Percentiles rank a stretch among this genome's conserved stretches.
phyloP scores from a whole-genome alignment of 2,113 vertebrate genomes.

The Mellivora capensis region DNA sequence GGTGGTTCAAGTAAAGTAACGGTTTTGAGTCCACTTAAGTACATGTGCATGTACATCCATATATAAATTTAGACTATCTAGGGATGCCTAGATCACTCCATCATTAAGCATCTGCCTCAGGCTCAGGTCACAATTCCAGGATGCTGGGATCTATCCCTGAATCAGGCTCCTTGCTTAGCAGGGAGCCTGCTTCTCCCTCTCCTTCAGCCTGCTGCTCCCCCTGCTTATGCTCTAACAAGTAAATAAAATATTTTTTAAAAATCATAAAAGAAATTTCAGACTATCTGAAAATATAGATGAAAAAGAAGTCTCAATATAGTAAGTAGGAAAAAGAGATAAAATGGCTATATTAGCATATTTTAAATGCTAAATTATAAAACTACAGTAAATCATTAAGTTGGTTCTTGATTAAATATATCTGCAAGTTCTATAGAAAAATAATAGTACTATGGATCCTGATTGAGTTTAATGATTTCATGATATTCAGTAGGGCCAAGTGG shows the following conservation, averaged over 20 bases:
- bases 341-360: background rate
- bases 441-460: background rate
- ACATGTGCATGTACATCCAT: background rate
- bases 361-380: background rate
- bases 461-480: background rate
- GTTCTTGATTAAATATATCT: background rate
- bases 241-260: no score
- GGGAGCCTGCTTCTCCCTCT: no score
- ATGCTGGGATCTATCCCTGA: no score
- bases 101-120: background rate
- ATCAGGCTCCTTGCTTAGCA: no score
- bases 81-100: background rate
- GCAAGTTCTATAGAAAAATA: background rate
- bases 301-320: background rate
- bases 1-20: background rate
- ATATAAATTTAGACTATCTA: background rate
- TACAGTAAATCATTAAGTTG: background rate
- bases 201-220: no score
- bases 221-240: no score
- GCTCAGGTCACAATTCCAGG: no score
- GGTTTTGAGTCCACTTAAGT: background rate
- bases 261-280: background rate
- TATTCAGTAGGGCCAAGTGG: background rate
- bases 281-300: background rate
- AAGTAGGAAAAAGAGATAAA: fast-evolving